A percentile compares a stretch with the other conserved stretches of the same genome.
phyloP scores from a whole-genome alignment of 2,113 vertebrate genomes.

The Ovibos moschatus region DNA sequence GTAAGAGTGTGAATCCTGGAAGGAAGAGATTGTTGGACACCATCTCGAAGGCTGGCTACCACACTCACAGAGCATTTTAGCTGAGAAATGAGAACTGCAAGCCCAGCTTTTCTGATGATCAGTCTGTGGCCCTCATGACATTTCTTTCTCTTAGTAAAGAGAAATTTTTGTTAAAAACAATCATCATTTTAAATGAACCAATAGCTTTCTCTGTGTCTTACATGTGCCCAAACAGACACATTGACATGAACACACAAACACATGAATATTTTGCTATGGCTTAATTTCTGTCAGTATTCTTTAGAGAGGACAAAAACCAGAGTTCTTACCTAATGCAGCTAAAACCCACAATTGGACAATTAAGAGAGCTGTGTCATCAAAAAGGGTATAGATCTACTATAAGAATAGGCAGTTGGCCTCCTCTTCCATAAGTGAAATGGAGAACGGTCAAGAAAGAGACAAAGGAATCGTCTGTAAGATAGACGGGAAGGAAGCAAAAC shows the following conservation, averaged over 20 bases:
- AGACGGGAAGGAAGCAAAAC: background rate
- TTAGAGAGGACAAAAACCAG: background rate
- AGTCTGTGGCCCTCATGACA: background rate
- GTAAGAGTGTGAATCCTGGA: background rate
- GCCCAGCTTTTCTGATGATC: background rate
- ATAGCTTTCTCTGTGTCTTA: background rate
- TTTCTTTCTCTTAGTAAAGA: background rate
- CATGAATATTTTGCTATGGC: background rate
- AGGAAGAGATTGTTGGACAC: background rate
- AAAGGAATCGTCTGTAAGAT: slow-evolving; percentile 30
- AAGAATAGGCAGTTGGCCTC: background rate
- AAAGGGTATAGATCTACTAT: background rate
- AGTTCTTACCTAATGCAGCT: background rate
- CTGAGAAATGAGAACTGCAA: background rate
- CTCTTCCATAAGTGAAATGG: background rate
- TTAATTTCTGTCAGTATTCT: background rate
- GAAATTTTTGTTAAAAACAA: background rate
- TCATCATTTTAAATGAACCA: background rate
- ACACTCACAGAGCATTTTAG: background rate
- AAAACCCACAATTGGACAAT: background rate
- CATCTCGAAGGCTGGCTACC: background rate
- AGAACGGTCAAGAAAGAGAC: slow-evolving; percentile 22
- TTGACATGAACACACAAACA: background rate
- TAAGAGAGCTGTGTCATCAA: background rate
- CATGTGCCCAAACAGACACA: background rate